Evolutionary conservation across 2,797 vertebrate species (phyloP).

Genomic region (Brachyrhaphis roseni): DNA sequence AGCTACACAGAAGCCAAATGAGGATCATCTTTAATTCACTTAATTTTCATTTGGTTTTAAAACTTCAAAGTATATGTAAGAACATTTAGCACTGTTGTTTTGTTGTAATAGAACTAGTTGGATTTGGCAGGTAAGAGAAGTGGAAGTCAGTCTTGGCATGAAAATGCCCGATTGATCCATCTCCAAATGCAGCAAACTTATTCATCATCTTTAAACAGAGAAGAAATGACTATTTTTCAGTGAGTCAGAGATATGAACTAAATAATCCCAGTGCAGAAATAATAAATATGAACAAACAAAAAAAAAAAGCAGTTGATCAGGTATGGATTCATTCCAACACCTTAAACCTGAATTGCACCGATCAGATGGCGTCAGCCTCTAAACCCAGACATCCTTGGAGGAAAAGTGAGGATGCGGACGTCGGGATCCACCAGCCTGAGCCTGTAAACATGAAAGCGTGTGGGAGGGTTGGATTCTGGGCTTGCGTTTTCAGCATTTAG

Average conservation of each 20-base stretch:
- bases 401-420: slow-evolving; percentile 11
- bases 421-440: slow-evolving; percentile 26
- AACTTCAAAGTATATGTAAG: not conserved
- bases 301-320: slow-evolving; percentile 21
- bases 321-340: slow-evolving; percentile 18
- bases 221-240: not conserved
- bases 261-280: slow-evolving; percentile 15
- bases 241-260: slow-evolving; percentile 47
- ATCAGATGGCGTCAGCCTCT: not conserved
- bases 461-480: slow-evolving; percentile 40
- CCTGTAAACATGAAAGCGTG: slow-evolving; percentile 46
- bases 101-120: not conserved
- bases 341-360: not conserved
- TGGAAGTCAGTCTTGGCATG: not conserved
- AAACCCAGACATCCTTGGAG: not conserved
- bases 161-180: not conserved
- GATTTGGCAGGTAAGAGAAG: not conserved
- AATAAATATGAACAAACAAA: slow-evolving; percentile 5
- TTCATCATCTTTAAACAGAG: not conserved
- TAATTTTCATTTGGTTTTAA: not conserved
- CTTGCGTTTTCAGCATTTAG: slow-evolving; percentile 35
- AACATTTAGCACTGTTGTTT: not conserved
- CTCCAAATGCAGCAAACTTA: not conserved
- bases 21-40: not conserved
- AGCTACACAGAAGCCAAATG: not conserved